phyloP scores from a whole-genome alignment of 2,888 invertebrate genomes.

The Scaptomyza flava region DNA sequence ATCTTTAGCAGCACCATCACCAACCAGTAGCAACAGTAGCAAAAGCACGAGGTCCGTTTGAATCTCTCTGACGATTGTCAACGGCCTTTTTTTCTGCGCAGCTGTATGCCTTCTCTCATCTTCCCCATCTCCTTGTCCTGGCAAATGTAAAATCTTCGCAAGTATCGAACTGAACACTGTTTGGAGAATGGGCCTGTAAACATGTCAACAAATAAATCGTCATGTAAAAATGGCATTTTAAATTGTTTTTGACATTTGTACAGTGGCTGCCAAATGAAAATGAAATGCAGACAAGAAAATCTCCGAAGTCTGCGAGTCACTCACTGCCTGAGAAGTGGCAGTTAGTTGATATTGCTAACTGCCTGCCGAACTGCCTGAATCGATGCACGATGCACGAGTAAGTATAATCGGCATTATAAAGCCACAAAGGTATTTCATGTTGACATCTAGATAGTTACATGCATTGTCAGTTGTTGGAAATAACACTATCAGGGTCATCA shows the following conservation, averaged over 20 bases:
- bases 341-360: constrained; percentile 38
- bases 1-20: constrained; percentile 51
- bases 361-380: constrained; percentile 2
- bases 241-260: constrained; percentile 82
- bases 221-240: constrained; percentile 82
- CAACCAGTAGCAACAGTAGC: constrained; percentile 1
- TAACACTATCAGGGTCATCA: constrained; percentile 23
- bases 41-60: constrained; percentile 23
- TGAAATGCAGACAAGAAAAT: constrained; percentile 71
- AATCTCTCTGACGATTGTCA: constrained; percentile 51
- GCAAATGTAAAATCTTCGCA: constrained; percentile 55
- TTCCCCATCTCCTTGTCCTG: background rate
- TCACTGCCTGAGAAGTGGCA: constrained; percentile 41
- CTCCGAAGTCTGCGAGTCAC: constrained; percentile 46
- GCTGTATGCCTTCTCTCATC: constrained; percentile 28
- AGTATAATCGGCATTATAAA: constrained; percentile 29
- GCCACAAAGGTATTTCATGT: constrained; percentile 29
- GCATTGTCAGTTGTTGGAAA: constrained; percentile 31
- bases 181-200: constrained; percentile 57
- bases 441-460: constrained; percentile 31
- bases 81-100: constrained; percentile 36
- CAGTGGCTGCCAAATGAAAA: constrained; percentile 75
- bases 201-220: constrained; percentile 81
- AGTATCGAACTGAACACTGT: constrained; percentile 12
- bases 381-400: constrained; percentile 24